A percentile compares a stretch with the other conserved stretches of the same genome.
phyloP scores from a whole-genome alignment of 30 jellyfish, hydroid and myxozoan genomes.

The Hydra vulgaris region DNA sequence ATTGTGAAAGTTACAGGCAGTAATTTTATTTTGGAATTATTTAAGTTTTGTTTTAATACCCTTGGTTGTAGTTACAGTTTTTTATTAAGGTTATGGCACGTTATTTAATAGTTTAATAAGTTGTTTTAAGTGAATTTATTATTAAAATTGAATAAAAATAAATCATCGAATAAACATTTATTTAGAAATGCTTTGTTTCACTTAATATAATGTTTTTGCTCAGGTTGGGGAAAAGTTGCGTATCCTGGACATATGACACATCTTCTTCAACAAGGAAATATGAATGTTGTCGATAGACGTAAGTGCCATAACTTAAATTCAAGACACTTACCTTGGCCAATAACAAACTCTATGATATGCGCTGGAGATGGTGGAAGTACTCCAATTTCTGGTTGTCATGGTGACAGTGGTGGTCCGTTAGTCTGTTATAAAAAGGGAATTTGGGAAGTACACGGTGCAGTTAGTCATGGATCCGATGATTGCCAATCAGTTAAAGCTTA shows the following conservation, averaged over 20 bases:
- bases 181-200: too few relatives aligned
- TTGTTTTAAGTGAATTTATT: too few relatives aligned
- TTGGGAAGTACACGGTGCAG: conserved; percentile 35
- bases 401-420: conserved; percentile 46
- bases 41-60: too few relatives aligned
- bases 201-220: too few relatives aligned
- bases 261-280: background rate
- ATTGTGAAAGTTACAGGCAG: too few relatives aligned
- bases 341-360: conserved; percentile 24
- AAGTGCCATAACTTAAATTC: background rate
- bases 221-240: background rate
- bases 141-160: too few relatives aligned
- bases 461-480: conserved; percentile 23
- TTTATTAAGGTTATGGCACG: too few relatives aligned
- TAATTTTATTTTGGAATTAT: too few relatives aligned
- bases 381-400: conserved; percentile 28
- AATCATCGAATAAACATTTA: too few relatives aligned
- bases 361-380: conserved; percentile 35
- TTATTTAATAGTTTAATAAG: too few relatives aligned
- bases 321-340: background rate
- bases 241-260: background rate
- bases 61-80: too few relatives aligned
- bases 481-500: conserved; percentile 16
- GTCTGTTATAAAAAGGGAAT: conserved; percentile 19
- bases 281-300: background rate